Conservation (phyloP, 2,888 invertebrate species). For the Nomada lathburiana region DNA sequence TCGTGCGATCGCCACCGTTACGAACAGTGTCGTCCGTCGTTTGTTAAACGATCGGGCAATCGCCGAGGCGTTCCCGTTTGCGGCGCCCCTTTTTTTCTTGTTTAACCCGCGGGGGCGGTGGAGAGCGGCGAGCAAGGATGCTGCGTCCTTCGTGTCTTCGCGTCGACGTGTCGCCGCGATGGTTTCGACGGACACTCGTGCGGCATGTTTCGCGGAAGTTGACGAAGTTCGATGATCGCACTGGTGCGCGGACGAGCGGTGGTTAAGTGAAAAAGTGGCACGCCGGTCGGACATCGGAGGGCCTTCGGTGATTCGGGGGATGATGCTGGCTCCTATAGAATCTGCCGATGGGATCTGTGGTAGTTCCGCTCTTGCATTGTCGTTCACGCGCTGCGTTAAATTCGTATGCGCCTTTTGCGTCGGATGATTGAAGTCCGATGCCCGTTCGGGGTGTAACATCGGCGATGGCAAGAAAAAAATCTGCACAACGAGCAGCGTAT, state of each 20-base stretch:
- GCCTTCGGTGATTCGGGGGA: not conserved
- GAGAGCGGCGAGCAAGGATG: constrained; percentile 54
- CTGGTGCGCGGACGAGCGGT: constrained; percentile 7
- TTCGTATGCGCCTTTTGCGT: too few relatives aligned
- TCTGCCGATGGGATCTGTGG: not conserved
- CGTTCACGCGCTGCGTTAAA: too few relatives aligned
- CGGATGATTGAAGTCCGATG: too few relatives aligned
- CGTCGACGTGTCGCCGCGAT: not conserved
- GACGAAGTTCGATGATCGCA: constrained; percentile 1
- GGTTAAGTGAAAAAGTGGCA: constrained; percentile 63
- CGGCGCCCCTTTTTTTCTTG: constrained; percentile 32
- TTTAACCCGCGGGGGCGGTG: constrained; percentile 36
- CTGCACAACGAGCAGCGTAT: not conserved
- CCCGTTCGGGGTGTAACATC: too few relatives aligned
- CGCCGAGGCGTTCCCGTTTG: constrained; percentile 54
- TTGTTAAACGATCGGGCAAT: not conserved
- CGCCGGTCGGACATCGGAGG: constrained; percentile 40
- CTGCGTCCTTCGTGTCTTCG: constrained; percentile 35
- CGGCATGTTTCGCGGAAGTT: constrained; percentile 2
- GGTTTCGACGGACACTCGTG: constrained; percentile 1
- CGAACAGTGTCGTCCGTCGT: not conserved
- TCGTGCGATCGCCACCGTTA: not conserved
- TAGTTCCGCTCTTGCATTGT: not conserved
- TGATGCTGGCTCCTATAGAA: not conserved
- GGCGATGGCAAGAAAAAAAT: too few relatives aligned